Percentiles rank a stretch among this genome's conserved stretches.
phyloP scores from a whole-genome alignment of 2,113 vertebrate genomes.

The Edolisoma coerulescens region DNA sequence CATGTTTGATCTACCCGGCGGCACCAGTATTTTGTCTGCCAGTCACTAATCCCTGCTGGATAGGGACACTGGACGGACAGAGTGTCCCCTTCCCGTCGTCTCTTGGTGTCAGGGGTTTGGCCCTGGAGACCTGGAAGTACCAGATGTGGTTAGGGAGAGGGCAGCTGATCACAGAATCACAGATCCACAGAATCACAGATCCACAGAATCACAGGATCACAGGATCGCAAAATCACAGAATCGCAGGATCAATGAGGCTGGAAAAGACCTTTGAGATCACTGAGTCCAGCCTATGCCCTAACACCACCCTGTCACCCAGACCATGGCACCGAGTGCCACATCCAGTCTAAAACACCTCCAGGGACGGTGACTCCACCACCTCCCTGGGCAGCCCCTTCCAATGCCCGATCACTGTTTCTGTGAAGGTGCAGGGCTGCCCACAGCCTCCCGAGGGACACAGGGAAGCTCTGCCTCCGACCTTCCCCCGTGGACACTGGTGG shows the following conservation, averaged over 20 bases:
- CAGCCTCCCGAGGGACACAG: fast-evolving
- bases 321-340: background rate
- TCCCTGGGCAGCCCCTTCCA: background rate
- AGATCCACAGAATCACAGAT: no score
- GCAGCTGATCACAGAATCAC: background rate
- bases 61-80: constrained; percentile 42
- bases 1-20: fast-evolving
- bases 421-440: background rate
- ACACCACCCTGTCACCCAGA: background rate
- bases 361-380: background rate
- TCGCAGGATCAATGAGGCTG: background rate
- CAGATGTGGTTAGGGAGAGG: background rate
- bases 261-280: background rate
- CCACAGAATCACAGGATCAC: background rate
- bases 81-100: background rate
- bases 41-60: fast-evolving
- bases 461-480: background rate
- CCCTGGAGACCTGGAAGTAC: constrained; percentile 4
- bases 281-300: background rate
- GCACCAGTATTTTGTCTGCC: fast-evolving
- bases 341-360: background rate
- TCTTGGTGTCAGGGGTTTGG: fast-evolving
- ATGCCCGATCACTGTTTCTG: fast-evolving
- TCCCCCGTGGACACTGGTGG: fast-evolving
- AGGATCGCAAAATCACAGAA: background rate